phyloP scores from a whole-genome alignment of 1,140 invertebrate species.

The Sarcophaga bullata region DNA sequence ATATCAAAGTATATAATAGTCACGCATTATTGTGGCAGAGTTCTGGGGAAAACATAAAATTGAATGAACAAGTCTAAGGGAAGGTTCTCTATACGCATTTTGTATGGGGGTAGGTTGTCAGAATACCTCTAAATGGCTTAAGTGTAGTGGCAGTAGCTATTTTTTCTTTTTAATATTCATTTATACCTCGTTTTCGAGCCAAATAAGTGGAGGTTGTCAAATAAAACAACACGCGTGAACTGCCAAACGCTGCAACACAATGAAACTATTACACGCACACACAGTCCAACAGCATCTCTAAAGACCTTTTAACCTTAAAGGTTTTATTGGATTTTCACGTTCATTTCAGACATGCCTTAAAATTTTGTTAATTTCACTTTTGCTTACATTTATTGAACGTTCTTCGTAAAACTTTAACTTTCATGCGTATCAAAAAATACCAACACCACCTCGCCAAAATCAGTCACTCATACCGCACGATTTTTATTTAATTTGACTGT shows the following conservation, averaged over 20 bases:
- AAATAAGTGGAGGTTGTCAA: constrained; percentile 31
- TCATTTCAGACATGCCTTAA: background rate
- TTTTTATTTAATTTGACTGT: too few relatives aligned
- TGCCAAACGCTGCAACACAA: background rate
- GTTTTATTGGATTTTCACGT: too few relatives aligned
- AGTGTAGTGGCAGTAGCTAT: background rate
- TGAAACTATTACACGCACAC: background rate
- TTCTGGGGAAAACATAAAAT: background rate
- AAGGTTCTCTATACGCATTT: background rate
- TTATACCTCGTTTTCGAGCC: background rate
- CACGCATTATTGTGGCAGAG: constrained; percentile 26
- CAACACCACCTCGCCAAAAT: too few relatives aligned
- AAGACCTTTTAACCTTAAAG: background rate
- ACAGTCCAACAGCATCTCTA: background rate
- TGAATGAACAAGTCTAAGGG: background rate
- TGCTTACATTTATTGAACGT: constrained; percentile 11
- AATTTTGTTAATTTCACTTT: background rate
- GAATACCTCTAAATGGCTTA: background rate
- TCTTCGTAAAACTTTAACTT: background rate
- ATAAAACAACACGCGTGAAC: constrained; percentile 30
- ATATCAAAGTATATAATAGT: background rate
- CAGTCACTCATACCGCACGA: too few relatives aligned
- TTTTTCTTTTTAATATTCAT: background rate
- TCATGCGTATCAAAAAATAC: too few relatives aligned
- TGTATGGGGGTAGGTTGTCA: background rate